Evolutionary conservation across 2,888 invertebrate genomes (phyloP).

Genomic region (Drosophila helvetica): DNA sequence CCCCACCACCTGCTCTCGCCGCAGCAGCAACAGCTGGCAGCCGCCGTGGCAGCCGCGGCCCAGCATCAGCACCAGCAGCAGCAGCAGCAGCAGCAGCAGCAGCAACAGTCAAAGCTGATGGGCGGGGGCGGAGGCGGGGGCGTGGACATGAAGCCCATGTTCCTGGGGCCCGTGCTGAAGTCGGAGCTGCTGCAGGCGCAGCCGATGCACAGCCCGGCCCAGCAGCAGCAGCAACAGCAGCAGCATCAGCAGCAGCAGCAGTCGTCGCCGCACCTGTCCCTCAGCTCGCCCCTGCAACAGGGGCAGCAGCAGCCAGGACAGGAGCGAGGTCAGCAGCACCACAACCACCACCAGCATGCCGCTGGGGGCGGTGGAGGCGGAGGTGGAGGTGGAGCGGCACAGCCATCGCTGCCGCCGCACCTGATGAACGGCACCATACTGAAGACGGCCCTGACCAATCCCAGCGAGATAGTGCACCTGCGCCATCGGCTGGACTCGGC

Average conservation of each 20-base stretch:
- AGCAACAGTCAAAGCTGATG: conserved; percentile 78
- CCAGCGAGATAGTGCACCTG: conserved; percentile 95
- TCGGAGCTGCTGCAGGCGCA: conserved; percentile 79
- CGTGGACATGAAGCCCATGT: conserved; percentile 80
- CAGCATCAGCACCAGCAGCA: conserved; percentile 79
- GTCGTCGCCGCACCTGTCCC: conserved; percentile 61
- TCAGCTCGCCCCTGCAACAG: conserved; percentile 73
- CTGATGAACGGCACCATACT: conserved; percentile 96
- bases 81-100: conserved; percentile 73
- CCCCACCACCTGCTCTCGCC: conserved; percentile 78
- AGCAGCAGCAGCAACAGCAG: conserved; percentile 54
- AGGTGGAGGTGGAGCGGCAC: conserved; percentile 64
- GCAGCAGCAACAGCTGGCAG: conserved; percentile 80
- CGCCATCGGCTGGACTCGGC: conserved; percentile 94
- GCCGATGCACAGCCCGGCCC: conserved; percentile 79
- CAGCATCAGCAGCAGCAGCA: conserved; percentile 75
- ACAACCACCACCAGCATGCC: conserved; percentile 77
- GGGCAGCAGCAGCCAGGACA: conserved; percentile 75
- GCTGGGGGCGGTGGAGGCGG: conserved; percentile 16
- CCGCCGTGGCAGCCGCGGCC: conserved; percentile 80
- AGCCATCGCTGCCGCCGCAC: conserved; percentile 86
- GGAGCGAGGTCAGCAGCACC: conserved; percentile 75
- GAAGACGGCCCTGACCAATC: conserved; percentile 97
- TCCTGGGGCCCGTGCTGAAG: conserved; percentile 79
- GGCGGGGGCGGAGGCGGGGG: conserved; percentile 46